Base-by-base conservation (phyloP, 2,888 invertebrate species). In the Drosophila longiperda region DNA sequence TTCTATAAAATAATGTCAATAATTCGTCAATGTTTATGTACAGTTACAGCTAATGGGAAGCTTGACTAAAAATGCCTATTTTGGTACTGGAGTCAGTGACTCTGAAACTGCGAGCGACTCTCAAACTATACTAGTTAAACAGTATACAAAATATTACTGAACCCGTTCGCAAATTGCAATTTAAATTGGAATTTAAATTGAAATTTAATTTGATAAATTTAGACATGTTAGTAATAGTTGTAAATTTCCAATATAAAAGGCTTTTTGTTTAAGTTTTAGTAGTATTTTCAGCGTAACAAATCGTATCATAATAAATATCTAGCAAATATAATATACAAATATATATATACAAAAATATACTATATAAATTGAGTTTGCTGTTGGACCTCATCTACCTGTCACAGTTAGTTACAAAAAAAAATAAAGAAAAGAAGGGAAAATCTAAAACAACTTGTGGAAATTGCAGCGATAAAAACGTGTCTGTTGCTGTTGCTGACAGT, bases 391-490 rank as follows among this genome's bases (percentile, higher is more conserved):
- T 23, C 45, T 23, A 45, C 23, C 45, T 45, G 45, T 15, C 8
- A 4, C 15, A 8, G 1, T 15, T 26, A 45, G 15, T 15, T 23
- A 23, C 15, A 23, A 23, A 48, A 29, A 7, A 52, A 23, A 4
- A 48, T 8, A 23, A 9, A 17, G 26, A 26, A 26, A 8, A 26
- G 17, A 49, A 49, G 15, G 17, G 20, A 45, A 65, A 69, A 71
- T 59, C 32, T 66, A 29, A 62, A 66, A 61, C 38, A 67, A 34
- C 48, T 17, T 59, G 63, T 66, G 79, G 68, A 75, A 75, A 78
- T 78, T 75, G 69, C 74, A 71, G 57, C 78, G 66, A 78, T 71
- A 70, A 78, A 64, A 45, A 2, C 32, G 23, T 54, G 20, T 38
- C 53, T 38, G 32, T 65, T 73, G 73, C 29, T 72, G 70, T 26